Conservation (phyloP, 2,113 vertebrate species). For the Sterrhoptilus dennistouni region DNA sequence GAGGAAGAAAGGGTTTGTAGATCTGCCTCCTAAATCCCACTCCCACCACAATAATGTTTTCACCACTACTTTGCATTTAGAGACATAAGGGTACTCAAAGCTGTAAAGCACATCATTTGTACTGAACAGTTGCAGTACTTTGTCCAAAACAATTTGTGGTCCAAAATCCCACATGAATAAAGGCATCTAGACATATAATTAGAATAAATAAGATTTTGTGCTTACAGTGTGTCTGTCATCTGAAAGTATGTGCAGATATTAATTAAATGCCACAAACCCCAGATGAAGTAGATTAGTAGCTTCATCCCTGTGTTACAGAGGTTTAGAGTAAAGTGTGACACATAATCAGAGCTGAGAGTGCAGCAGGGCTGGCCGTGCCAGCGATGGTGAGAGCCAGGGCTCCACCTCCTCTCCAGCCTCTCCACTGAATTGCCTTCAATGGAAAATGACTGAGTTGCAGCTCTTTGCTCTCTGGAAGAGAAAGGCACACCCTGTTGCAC, state of each 20-base stretch:
- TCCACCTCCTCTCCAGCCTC: slow-evolving; percentile 40
- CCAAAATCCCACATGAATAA: slow-evolving; percentile 21
- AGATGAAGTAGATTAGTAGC: slow-evolving; percentile 51
- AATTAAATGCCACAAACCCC: slow-evolving; percentile 41
- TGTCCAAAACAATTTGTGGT: neutral
- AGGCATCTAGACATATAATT: neutral
- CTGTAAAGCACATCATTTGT: slow-evolving; percentile 4
- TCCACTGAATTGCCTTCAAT: slow-evolving; percentile 33
- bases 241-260: slow-evolving; percentile 12
- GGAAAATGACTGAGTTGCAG: slow-evolving; percentile 8
- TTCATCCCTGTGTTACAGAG: slow-evolving; percentile 38
- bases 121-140: neutral
- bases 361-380: neutral
- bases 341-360: neutral
- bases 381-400: neutral
- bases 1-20: neutral
- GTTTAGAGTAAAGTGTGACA: slow-evolving; percentile 10
- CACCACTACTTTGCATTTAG: neutral
- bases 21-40: neutral
- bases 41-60: neutral
- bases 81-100: neutral
- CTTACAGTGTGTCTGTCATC: neutral
- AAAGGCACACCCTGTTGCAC: slow-evolving; percentile 12
- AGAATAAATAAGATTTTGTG: slow-evolving; percentile 16
- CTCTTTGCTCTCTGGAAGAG: neutral